Evolutionary conservation across 2,888 invertebrate genomes (phyloP).

Genomic region (Tuta absoluta): DNA sequence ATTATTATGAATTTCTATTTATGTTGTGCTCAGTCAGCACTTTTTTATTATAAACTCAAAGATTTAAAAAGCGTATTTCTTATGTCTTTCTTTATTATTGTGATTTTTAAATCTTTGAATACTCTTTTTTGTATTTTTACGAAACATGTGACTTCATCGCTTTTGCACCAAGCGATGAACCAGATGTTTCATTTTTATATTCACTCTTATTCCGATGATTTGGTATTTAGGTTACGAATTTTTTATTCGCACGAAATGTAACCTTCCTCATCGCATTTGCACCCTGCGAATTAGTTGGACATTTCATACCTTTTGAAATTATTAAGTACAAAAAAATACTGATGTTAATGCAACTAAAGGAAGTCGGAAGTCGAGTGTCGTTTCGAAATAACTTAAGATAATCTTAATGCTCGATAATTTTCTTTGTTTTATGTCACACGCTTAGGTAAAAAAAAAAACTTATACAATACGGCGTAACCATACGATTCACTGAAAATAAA

Average conservation of each 20-base stretch:
- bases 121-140: slow-evolving; percentile 29
- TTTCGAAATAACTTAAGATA: slow-evolving; percentile 64
- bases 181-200: slow-evolving; percentile 51
- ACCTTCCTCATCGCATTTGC: slow-evolving; percentile 60
- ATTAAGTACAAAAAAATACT: slow-evolving; percentile 16
- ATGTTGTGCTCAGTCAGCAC: background rate
- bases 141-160: slow-evolving; percentile 51
- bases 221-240: background rate
- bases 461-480: slow-evolving; percentile 13
- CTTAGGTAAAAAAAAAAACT: slow-evolving; percentile 10
- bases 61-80: background rate
- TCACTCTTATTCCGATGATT: background rate
- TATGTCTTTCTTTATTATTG: background rate
- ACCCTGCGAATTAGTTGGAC: slow-evolving; percentile 63
- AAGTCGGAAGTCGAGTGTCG: slow-evolving; percentile 72
- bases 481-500: slow-evolving; percentile 11
- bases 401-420: slow-evolving; percentile 67
- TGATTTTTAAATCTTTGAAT: slow-evolving; percentile 6
- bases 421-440: slow-evolving; percentile 50
- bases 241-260: slow-evolving; percentile 46
- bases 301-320: slow-evolving; percentile 42
- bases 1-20: background rate
- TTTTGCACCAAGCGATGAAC: slow-evolving; percentile 38
- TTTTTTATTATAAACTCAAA: background rate
- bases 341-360: slow-evolving; percentile 48